Evolutionary conservation across 1,140 invertebrate species (phyloP), one percentile per base, ranked within the genome.

Genomic region (Araneus ventricosus): DNA sequence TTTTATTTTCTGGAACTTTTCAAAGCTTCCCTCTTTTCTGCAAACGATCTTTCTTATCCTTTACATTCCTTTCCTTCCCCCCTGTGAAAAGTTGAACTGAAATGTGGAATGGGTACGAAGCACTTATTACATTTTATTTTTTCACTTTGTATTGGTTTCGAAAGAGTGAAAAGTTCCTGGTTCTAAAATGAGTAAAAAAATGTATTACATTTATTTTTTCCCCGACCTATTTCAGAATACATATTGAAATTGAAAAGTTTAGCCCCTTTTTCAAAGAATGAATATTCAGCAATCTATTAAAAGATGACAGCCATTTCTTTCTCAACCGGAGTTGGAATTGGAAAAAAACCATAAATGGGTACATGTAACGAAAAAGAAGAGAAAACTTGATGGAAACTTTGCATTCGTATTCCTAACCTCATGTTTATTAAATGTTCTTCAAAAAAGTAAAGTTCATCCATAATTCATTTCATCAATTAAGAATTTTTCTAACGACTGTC

Each of bases 11-110:
- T 30, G n/a, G 39, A 75, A 37, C 70, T 75, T 75, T 75, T 75
- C 30, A 20, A 75, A 75, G 27, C 70, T 75, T 34, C 34, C 34
- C 70, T 75, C 34, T 75, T 63, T 34, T 75, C 30, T 75, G 70
- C 70, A 75, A 75, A 75, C 70, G 70, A 75, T 75, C 70, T 75
- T 75, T 75, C 70, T 75, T 37, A 37, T 75, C 70, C 70, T 20
- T 30, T 30, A 6, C 30, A 52, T 20, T 17, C 70, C 70, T 20
- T 20, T 75, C 70, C 30, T 3, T 20, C 5, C 4, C 34, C 34
- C 17, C 30, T 17, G 14, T 34, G 17, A 22, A 34, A 20, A 37
- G 14, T 37, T 20, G 70, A 22, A 30, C 20, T 34, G 59, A 24
- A n/a, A 63, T 24, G 59, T 20, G 67, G 30, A 75, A 75, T 75